These are phyloP conservation scores for Bubo bubo DNA, from an alignment of 2,113 vertebrate genomes.

Conservation along the genomic window DNA sequence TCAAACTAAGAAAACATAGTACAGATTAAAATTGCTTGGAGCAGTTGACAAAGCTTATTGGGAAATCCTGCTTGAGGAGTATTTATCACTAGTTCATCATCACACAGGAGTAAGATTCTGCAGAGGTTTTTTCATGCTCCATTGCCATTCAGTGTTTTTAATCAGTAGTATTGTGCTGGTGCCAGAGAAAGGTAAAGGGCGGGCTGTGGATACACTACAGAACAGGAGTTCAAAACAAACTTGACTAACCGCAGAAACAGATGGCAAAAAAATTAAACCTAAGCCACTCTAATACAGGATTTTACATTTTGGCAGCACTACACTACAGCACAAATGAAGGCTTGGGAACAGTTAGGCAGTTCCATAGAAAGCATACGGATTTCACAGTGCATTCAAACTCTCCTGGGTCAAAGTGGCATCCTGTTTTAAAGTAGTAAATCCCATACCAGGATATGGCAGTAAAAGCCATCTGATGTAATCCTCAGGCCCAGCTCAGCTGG, in stretches of 20 bases:
- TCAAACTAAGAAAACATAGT: neutral
- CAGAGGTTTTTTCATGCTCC: neutral
- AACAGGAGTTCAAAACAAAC: neutral
- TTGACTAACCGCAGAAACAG: neutral
- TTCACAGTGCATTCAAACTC: neutral
- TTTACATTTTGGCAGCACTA: neutral
- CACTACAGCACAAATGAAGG: neutral
- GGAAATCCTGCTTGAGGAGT: neutral
- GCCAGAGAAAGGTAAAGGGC: neutral
- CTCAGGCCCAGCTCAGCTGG: neutral
- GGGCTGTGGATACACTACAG: neutral
- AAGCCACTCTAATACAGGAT: neutral
- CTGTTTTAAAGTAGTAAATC: constrained; percentile 7
- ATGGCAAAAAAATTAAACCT: neutral
- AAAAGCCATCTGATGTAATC: neutral
- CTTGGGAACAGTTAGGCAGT: neutral
- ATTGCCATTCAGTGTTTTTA: neutral
- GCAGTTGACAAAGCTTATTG: neutral
- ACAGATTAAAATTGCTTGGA: neutral
- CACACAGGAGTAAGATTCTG: neutral
- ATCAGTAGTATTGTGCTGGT: neutral
- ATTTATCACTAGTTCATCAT: neutral
- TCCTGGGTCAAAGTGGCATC: neutral
- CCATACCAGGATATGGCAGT: neutral
- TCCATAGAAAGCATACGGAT: neutral